Conservation (phyloP, 2,797 vertebrate genomes). For the Gadopsis marmoratus region DNA sequence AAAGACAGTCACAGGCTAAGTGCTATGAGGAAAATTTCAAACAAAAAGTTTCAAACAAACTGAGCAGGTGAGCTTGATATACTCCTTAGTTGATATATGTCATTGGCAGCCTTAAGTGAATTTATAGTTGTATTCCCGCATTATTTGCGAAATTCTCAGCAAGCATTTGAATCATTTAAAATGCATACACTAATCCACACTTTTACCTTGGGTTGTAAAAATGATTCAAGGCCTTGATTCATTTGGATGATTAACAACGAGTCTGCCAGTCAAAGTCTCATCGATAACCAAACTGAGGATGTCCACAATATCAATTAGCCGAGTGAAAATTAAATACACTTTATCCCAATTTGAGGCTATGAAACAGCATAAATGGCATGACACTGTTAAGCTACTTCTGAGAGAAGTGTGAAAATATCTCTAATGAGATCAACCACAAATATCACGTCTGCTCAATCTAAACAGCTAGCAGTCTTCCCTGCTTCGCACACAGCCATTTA, state of each 20-base stretch:
- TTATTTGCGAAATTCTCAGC: neutral
- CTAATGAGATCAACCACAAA: constrained; percentile 29
- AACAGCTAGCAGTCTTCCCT: neutral
- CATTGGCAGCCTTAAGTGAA: neutral
- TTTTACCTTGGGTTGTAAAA: neutral
- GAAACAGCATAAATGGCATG: constrained; percentile 6
- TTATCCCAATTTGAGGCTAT: constrained; percentile 2
- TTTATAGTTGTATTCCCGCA: neutral
- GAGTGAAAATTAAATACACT: constrained; percentile 3
- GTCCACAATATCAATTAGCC: neutral
- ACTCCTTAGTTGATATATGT: no score
- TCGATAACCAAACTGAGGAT: constrained; percentile 25
- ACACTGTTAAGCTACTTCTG: constrained; percentile 10
- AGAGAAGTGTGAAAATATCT: constrained; percentile 17
- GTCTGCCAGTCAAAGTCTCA: neutral
- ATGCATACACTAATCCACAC: no score
- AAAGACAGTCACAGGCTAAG: neutral
- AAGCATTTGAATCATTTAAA: neutral
- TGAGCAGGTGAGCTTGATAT: neutral
- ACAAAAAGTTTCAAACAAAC: no score
- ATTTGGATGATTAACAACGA: neutral
- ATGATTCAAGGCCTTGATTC: neutral
- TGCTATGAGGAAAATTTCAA: neutral
- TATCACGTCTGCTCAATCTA: constrained; percentile 5
- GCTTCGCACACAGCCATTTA: constrained; percentile 3